A percentile compares a stretch with the other conserved stretches of the same genome.
These are phyloP conservation scores for Ptychodera flava DNA, from an alignment of 35 echinoderm and acorn worm genomes.

Conservation along the genomic window DNA sequence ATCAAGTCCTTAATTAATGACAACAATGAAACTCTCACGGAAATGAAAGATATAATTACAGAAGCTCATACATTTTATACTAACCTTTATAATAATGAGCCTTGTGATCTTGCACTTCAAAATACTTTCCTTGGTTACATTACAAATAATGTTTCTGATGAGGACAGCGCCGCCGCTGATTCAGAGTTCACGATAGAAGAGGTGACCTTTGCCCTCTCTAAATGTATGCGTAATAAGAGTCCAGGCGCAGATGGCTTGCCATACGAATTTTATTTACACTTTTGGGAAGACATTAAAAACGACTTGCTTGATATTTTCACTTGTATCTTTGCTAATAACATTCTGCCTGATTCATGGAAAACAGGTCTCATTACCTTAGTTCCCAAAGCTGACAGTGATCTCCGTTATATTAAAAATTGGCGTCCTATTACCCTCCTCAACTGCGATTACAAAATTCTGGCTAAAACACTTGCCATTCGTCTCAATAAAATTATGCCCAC, in stretches of 20 bases:
- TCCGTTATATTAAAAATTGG: constrained; percentile 19
- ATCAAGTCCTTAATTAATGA: constrained; percentile 21
- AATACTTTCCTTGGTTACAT: not conserved
- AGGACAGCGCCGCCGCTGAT: not conserved
- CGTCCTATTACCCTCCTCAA: constrained; percentile 50
- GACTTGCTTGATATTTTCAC: constrained; percentile 28
- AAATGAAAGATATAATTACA: not conserved
- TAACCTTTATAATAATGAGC: not conserved
- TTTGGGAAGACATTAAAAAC: not conserved
- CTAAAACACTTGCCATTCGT: constrained; percentile 24
- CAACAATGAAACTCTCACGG: not conserved
- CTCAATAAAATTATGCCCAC: constrained; percentile 15
- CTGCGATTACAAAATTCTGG: constrained; percentile 53
- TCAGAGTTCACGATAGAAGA: not conserved
- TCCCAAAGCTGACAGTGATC: not conserved
- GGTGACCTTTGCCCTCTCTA: not conserved
- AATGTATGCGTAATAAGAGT: constrained; percentile 7
- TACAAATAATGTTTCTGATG: not conserved
- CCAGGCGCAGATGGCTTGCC: constrained; percentile 48
- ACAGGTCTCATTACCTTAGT: not conserved
- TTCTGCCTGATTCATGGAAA: not conserved
- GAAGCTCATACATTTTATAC: not conserved
- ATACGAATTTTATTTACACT: constrained; percentile 19
- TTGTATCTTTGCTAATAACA: not conserved
- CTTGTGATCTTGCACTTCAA: not conserved